phyloP scores from a whole-genome alignment of 2,113 vertebrate genomes.

The Pungitius pungitius region DNA sequence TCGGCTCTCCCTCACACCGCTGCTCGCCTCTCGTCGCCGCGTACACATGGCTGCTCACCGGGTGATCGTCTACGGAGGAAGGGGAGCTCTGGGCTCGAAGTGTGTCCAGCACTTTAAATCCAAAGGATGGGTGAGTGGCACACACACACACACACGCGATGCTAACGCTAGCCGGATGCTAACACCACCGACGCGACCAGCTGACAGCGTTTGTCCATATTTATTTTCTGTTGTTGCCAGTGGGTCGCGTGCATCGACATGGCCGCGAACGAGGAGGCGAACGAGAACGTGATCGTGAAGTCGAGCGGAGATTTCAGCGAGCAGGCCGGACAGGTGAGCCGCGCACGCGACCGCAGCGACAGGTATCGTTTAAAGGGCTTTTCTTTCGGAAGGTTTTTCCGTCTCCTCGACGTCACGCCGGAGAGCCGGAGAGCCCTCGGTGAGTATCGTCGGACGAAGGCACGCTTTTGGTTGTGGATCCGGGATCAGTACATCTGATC shows the following conservation, averaged over 20 bases:
- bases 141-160: neutral
- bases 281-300: conserved; percentile 86
- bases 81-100: conserved; percentile 87
- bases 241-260: conserved; percentile 94
- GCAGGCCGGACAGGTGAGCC: conserved; percentile 90
- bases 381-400: too few species aligned
- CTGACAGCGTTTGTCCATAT: too few species aligned
- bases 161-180: neutral
- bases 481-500: too few species aligned
- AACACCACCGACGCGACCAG: too few species aligned
- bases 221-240: conserved; percentile 60
- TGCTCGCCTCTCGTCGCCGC: neutral
- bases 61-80: conserved; percentile 90
- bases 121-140: conserved; percentile 86
- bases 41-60: conserved; percentile 72
- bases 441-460: neutral
- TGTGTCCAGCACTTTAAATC: conserved; percentile 87
- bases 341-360: too few species aligned
- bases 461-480: neutral
- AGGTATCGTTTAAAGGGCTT: too few species aligned
- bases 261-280: conserved; percentile 87
- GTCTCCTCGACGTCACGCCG: too few species aligned
- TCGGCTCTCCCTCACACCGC: neutral
- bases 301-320: conserved; percentile 86
- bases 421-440: too few species aligned